phyloP scores from a whole-genome alignment of 2,888 invertebrate species.

The Halictus quadricinctus region DNA sequence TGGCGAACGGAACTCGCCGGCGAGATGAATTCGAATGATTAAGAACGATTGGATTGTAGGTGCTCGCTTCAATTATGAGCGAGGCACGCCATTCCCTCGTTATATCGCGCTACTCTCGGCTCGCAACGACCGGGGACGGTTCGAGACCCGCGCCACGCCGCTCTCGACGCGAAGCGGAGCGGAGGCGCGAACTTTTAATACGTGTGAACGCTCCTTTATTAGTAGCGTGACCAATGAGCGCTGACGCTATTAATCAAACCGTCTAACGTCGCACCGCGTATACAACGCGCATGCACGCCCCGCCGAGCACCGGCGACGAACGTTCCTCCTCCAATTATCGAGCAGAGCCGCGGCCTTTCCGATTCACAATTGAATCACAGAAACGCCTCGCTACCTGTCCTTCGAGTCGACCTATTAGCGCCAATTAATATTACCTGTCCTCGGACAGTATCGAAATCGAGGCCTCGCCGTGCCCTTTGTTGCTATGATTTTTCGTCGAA shows the following conservation, averaged over 20 bases:
- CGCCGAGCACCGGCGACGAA: constrained; percentile 25
- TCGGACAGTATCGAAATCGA: not conserved
- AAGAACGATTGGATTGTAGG: constrained; percentile 81
- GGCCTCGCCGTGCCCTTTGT: too few relatives aligned
- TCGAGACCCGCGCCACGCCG: constrained; percentile 43
- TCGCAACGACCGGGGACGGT: constrained; percentile 48
- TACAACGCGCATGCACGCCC: constrained; percentile 14
- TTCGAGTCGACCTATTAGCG: too few relatives aligned
- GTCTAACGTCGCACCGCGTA: constrained; percentile 71
- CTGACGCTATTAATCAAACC: constrained; percentile 81
- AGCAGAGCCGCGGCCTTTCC: constrained; percentile 23
- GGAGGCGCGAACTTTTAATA: constrained; percentile 77
- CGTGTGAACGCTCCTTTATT: constrained; percentile 82
- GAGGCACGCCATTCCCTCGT: constrained; percentile 82
- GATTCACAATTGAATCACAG: constrained; percentile 5
- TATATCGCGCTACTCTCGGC: constrained; percentile 72
- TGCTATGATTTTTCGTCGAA: not conserved
- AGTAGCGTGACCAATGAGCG: constrained; percentile 82
- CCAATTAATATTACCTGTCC: not conserved
- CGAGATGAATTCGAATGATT: constrained; percentile 80
- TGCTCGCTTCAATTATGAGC: constrained; percentile 80
- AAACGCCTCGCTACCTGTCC: not conserved
- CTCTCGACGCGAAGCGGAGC: constrained; percentile 37
- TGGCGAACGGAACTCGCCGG: constrained; percentile 58
- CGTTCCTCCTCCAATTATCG: constrained; percentile 47